Evolutionary conservation across 1,140 invertebrate species (phyloP), one percentile per base, ranked within the genome.

Genomic region (Danaus melanippus): DNA sequence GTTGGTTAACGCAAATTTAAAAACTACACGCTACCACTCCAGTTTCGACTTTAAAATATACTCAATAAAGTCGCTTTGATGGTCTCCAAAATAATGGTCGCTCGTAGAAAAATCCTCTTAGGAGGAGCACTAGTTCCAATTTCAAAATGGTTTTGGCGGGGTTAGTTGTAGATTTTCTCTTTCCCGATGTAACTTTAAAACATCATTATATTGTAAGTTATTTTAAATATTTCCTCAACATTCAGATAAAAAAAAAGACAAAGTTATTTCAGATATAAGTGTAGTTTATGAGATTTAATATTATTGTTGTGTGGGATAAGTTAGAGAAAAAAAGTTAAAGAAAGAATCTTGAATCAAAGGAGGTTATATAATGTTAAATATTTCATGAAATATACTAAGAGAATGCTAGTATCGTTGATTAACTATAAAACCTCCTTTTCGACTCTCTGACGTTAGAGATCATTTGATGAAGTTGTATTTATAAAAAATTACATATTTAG

Each of bases 111-210:
- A 75, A 80, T 80, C 77, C 71, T 69, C 71, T 80, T 77, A 74
- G 67, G 60, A 76, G 58, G 58, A 64, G 58, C 67, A 62, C 67
- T 66, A 60, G 66, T 80, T 76, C 67, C 71, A 80, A 79, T 71
- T 79, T 74, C 69, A 67, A 71, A 80, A 74, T 74, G 69, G 67
- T 77, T 77, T 75, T 61, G 69, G 62, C 62, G 60, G 67, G 69
- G 71, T 66, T 59, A 58, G 60, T 59, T 43, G 60, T 46, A 63
- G 68, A 65, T 67, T 71, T 66, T 57, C 46, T 48, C 53, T 59
- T 64, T 60, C 61, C 53, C 60, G 53, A 57, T 57, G 43, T 51
- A 12, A 32, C 32, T 42, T n/a, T 6, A 32, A 53, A 47, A 32
- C 21, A 8, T 32, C 21, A 32, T 32, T 32, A 32, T 32, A 21